Evolutionary conservation across 2,113 vertebrate genomes (phyloP).

Genomic region (Catagonus wagneri): DNA sequence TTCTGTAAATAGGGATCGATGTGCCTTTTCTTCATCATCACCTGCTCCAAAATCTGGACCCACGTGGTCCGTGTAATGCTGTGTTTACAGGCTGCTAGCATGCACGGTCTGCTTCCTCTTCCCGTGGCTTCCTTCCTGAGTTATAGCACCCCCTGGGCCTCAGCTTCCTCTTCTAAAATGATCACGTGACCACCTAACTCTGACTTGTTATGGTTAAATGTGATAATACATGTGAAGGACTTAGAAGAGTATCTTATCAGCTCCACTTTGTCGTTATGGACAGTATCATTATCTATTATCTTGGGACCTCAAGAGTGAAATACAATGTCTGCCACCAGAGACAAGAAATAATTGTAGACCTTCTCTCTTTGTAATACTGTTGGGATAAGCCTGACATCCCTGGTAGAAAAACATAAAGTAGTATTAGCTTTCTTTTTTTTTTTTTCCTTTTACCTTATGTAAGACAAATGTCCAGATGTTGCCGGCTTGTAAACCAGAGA

Average conservation of each 20-base stretch:
- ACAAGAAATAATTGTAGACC: not conserved
- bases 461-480: not conserved
- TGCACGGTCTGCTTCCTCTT: accelerated
- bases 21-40: not conserved
- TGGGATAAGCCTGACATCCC: not conserved
- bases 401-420: not conserved
- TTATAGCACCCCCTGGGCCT: not conserved
- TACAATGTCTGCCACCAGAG: not conserved
- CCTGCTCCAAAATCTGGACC: not conserved
- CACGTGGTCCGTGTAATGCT: not conserved
- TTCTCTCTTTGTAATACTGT: not conserved
- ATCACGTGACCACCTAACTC: not conserved
- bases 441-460: not conserved
- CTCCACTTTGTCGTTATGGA: not conserved
- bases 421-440: not conserved
- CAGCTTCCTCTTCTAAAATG: not conserved
- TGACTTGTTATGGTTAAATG: not conserved
- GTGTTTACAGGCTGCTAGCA: not conserved
- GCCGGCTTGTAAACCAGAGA: not conserved
- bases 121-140: not conserved
- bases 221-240: not conserved
- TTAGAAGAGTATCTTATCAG: not conserved
- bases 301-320: not conserved
- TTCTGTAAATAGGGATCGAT: not conserved
- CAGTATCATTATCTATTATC: conserved; percentile 17